Conservation (phyloP, 2,797 vertebrate genomes). For the Parotocinclus haroldoi region DNA sequence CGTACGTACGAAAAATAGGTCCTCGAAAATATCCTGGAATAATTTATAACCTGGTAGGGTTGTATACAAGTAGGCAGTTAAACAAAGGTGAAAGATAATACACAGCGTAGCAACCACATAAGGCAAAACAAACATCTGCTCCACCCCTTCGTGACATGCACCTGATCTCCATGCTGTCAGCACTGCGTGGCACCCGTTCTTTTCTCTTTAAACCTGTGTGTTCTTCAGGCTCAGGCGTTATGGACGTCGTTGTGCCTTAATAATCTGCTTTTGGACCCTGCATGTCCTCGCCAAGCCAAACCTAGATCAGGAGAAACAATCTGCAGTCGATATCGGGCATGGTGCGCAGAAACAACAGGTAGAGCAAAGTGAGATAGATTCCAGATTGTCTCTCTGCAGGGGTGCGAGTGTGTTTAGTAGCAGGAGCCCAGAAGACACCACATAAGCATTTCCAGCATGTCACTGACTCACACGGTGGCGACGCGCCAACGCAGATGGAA, state of each 20-base stretch:
- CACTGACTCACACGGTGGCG: slow-evolving; percentile 43
- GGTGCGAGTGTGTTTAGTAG: slow-evolving; percentile 58
- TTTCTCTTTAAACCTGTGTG: slow-evolving; percentile 24
- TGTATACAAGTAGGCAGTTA: neutral
- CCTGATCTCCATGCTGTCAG: slow-evolving; percentile 13
- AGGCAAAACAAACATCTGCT: slow-evolving; percentile 14
- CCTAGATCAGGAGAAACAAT: slow-evolving; percentile 15
- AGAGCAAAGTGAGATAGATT: slow-evolving; percentile 57
- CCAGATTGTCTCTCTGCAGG: slow-evolving; percentile 73
- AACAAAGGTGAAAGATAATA: neutral
- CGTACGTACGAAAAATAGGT: no score
- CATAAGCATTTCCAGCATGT: slow-evolving; percentile 57
- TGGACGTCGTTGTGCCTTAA: no score
- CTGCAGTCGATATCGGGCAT: slow-evolving; percentile 19
- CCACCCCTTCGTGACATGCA: slow-evolving; percentile 9
- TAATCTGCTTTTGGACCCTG: no score
- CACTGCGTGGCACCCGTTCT: slow-evolving; percentile 18
- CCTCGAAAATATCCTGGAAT: no score
- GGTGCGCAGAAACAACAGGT: no score
- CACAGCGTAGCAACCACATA: slow-evolving; percentile 26
- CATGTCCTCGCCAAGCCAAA: no score
- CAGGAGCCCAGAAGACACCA: slow-evolving; percentile 58
- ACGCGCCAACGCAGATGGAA: slow-evolving; percentile 40
- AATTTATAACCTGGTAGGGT: neutral
- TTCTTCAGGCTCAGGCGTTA: neutral